phyloP scores from a whole-genome alignment of 2,888 invertebrate species.

The Lochmaea crataegi region DNA sequence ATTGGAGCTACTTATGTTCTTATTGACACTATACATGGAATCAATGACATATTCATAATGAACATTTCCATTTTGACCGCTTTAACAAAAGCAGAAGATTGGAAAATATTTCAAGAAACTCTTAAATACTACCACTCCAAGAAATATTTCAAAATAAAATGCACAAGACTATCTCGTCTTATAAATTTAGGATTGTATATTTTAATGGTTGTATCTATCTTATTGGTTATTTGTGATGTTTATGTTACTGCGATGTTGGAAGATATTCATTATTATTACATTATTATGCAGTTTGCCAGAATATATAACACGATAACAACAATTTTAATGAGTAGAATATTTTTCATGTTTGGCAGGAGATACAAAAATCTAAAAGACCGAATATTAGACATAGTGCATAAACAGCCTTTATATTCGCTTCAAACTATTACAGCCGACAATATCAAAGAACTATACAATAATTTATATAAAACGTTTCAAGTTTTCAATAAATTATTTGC shows the following conservation, averaged over 20 bases:
- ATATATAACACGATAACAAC: not conserved
- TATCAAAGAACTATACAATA: not conserved
- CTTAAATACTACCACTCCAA: not conserved
- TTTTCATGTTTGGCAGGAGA: not conserved
- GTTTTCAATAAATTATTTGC: constrained; percentile 7
- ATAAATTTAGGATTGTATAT: not conserved
- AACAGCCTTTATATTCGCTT: not conserved
- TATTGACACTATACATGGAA: not conserved
- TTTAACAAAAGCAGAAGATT: not conserved
- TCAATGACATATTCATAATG: not conserved
- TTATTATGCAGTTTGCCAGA: not conserved
- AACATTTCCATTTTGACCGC: not conserved
- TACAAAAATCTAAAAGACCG: not conserved
- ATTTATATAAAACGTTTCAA: constrained; percentile 6
- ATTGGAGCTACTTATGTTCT: not conserved
- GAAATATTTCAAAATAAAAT: not conserved
- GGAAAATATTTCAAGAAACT: not conserved
- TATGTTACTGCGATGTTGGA: not conserved
- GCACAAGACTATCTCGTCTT: not conserved
- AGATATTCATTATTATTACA: not conserved
- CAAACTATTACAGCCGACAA: not conserved
- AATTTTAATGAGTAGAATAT: not conserved
- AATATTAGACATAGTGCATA: not conserved
- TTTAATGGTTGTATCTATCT: not conserved
- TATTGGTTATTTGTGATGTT: not conserved